phyloP scores from a whole-genome alignment of 2,888 invertebrate species.

The Notodonta ziczac region DNA sequence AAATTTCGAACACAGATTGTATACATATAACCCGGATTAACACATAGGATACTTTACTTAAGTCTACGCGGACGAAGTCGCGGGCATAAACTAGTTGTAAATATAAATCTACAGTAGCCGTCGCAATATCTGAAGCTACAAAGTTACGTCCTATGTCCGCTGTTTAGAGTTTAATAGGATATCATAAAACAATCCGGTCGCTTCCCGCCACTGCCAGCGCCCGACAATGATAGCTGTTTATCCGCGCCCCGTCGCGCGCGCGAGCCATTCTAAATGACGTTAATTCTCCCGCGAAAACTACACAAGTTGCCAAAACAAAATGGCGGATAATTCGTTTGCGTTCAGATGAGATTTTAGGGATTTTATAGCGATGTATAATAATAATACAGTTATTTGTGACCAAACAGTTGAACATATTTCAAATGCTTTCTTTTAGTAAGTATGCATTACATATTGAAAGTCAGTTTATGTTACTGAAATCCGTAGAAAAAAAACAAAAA shows the following conservation, averaged over 20 bases:
- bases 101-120: no score
- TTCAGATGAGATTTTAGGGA: constrained; percentile 27
- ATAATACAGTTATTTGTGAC: neutral
- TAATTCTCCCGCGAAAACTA: constrained; percentile 66
- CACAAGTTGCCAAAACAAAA: constrained; percentile 38
- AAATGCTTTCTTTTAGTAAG: no score
- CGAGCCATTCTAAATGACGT: constrained; percentile 60
- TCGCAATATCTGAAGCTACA: neutral
- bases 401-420: no score
- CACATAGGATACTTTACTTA: no score
- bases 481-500: no score
- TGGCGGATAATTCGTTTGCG: constrained; percentile 52
- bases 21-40: no score
- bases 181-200: constrained; percentile 64
- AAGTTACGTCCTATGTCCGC: constrained; percentile 42
- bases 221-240: constrained; percentile 74
- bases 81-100: no score
- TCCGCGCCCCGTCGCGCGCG: constrained; percentile 52
- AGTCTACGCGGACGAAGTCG: no score
- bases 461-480: no score
- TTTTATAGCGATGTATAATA: neutral
- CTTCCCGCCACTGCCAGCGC: constrained; percentile 47
- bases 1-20: no score
- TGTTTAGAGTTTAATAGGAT: constrained; percentile 61
- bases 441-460: no score